Conservation (phyloP, 2,113 vertebrate genomes). For the Brachionichthys hirsutus region DNA sequence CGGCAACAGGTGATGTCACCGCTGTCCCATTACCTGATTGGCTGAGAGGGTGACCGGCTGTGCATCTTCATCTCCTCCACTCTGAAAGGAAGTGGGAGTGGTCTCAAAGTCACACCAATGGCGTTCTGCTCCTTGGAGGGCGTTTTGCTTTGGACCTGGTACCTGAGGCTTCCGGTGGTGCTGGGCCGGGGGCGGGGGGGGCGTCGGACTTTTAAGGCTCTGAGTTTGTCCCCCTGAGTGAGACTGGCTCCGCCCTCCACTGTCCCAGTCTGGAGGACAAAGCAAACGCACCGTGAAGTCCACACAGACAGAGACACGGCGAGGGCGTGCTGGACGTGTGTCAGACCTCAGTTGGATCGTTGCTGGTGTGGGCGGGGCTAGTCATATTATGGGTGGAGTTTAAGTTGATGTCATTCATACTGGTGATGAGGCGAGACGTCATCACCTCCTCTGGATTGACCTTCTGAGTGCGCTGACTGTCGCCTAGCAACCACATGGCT, state of each 20-base stretch:
- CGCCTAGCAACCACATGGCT: constrained; percentile 86
- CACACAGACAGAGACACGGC: neutral
- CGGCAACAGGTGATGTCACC: no score
- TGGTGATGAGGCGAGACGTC: constrained; percentile 83
- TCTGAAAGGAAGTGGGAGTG: constrained; percentile 33
- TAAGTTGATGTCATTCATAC: constrained; percentile 84
- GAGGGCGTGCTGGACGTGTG: neutral
- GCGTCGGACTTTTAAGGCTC: constrained; percentile 90
- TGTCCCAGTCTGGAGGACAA: constrained; percentile 74
- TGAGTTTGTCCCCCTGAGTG: constrained; percentile 96
- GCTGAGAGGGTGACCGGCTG: constrained; percentile 80
- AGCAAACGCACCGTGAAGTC: neutral
- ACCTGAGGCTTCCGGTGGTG: constrained; percentile 83
- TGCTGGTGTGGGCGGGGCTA: constrained; percentile 45
- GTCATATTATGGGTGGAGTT: constrained; percentile 29
- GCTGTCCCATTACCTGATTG: constrained; percentile 79
- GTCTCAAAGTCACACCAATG: neutral
- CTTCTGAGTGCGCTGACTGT: constrained; percentile 76
- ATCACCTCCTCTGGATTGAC: constrained; percentile 77
- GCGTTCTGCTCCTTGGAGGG: neutral
- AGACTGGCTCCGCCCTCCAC: constrained; percentile 74
- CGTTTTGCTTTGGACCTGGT: constrained; percentile 9
- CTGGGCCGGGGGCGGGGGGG: constrained; percentile 78
- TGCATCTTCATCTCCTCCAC: constrained; percentile 82
- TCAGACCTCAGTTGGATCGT: constrained; percentile 79